phyloP scores from a whole-genome alignment of 2,888 invertebrate genomes.

The Tuta absoluta region DNA sequence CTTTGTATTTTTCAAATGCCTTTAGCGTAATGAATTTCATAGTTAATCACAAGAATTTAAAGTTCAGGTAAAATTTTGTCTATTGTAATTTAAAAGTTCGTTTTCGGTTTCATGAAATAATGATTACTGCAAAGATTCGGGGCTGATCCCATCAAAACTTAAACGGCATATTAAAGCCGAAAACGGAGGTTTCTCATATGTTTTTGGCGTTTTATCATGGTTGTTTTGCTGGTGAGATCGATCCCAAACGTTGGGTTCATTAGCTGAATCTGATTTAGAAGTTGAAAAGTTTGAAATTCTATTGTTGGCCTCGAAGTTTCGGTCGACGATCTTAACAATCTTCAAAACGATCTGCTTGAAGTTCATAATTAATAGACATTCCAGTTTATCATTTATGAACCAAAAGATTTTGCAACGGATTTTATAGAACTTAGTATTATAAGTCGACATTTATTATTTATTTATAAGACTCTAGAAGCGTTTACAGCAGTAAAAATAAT shows the following conservation, averaged over 20 bases:
- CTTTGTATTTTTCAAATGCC: no score
- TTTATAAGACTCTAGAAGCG: no score
- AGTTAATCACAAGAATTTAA: neutral
- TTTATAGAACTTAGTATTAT: neutral
- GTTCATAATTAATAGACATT: neutral
- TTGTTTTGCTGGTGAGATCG: neutral
- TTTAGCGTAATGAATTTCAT: neutral
- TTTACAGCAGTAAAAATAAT: no score
- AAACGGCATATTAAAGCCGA: no score
- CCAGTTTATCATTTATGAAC: neutral
- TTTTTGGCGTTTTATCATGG: neutral
- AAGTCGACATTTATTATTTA: neutral
- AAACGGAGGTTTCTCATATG: no score
- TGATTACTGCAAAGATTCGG: neutral
- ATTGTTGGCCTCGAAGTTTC: neutral
- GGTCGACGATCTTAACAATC: slow-evolving; percentile 1
- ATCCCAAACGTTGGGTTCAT: neutral
- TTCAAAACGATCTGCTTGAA: neutral
- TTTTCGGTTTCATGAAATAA: neutral
- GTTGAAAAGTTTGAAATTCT: slow-evolving; percentile 23
- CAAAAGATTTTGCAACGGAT: neutral
- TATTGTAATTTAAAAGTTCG: neutral
- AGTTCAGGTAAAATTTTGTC: slow-evolving; percentile 4
- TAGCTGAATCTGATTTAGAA: slow-evolving; percentile 7
- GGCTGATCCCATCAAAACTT: no score